These are phyloP conservation scores for Cryptocephalus primarius DNA, from an alignment of 2,888 invertebrate genomes.

Conservation along the genomic window DNA sequence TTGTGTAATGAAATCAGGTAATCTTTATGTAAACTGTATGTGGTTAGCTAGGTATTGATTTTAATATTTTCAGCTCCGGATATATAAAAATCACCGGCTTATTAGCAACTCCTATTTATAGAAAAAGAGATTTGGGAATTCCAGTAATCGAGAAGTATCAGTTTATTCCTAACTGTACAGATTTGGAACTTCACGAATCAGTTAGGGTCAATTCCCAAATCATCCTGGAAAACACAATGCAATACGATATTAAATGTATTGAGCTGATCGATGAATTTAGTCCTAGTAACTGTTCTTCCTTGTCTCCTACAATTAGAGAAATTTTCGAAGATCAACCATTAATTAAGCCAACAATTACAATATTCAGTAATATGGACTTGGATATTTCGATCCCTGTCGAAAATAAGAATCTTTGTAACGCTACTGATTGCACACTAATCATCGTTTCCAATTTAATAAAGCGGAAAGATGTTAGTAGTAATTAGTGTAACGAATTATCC, in stretches of 20 bases:
- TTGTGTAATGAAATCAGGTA: constrained; percentile 25
- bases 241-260: constrained; percentile 51
- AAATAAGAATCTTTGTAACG: too few relatives aligned
- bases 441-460: constrained; percentile 35
- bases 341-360: constrained; percentile 53
- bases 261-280: too few relatives aligned
- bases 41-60: background rate
- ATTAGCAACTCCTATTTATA: too few relatives aligned
- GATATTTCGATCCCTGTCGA: constrained; percentile 43
- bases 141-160: too few relatives aligned
- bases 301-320: constrained; percentile 46
- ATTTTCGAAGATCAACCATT: constrained; percentile 57
- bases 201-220: constrained; percentile 56
- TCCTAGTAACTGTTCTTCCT: constrained; percentile 32
- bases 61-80: constrained; percentile 54
- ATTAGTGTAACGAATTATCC: too few relatives aligned
- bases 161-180: constrained; percentile 40
- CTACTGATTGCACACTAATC: constrained; percentile 19
- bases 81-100: constrained; percentile 70
- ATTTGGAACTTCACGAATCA: constrained; percentile 27
- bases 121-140: too few relatives aligned
- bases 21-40: background rate
- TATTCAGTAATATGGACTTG: constrained; percentile 31
- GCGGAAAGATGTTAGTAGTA: constrained; percentile 35
- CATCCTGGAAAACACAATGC: constrained; percentile 52